Conservation (phyloP, 2,113 vertebrate species). For the Hemichromis elongatus region DNA sequence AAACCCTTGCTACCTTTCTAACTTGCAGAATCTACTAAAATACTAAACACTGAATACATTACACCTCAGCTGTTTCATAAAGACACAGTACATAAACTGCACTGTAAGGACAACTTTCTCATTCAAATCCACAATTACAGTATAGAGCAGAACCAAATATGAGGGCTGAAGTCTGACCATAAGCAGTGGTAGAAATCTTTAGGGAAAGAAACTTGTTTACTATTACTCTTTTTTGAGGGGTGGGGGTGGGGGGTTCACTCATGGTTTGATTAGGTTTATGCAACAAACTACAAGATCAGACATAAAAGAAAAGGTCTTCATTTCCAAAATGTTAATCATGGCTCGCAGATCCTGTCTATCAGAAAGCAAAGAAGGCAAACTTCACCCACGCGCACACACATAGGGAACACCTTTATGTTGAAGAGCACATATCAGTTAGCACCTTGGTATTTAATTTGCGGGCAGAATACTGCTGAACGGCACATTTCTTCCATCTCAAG, state of each 20-base stretch:
- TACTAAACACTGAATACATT: background rate
- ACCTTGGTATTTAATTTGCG: slow-evolving; percentile 53
- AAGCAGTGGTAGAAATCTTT: background rate
- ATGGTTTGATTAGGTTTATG: background rate
- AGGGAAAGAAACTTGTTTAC: background rate
- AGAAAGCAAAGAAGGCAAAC: background rate
- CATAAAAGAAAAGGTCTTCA: background rate
- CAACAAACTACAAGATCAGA: background rate
- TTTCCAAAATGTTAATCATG: background rate
- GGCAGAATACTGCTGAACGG: slow-evolving; percentile 26
- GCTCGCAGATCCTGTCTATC: background rate
- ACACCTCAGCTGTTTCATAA: background rate
- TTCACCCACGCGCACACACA: background rate
- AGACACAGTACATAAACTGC: background rate
- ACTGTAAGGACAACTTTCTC: background rate
- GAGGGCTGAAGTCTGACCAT: slow-evolving; percentile 26
- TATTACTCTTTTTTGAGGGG: background rate
- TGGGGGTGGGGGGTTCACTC: no score
- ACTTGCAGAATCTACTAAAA: background rate
- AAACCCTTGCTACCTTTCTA: background rate
- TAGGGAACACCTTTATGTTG: slow-evolving; percentile 36
- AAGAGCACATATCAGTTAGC: slow-evolving; percentile 58
- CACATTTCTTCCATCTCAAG: background rate
- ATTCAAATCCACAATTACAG: background rate
- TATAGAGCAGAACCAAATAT: slow-evolving; percentile 22